Conservation (phyloP, 1,140 invertebrate species). For the Ostrea denselamellosa region DNA sequence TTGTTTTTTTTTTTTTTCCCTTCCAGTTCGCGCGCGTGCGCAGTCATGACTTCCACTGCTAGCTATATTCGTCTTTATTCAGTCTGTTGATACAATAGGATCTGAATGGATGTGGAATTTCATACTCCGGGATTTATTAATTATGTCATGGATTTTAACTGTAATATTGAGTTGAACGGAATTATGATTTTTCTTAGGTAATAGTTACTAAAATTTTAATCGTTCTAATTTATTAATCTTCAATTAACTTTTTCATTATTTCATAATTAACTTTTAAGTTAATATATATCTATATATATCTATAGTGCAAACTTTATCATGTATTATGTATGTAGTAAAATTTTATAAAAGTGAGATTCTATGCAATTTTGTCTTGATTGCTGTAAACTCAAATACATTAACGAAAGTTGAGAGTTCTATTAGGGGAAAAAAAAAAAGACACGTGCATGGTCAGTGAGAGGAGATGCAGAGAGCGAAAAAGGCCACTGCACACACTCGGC, state of each 20-base stretch:
- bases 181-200: conserved; percentile 28
- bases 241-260: background rate
- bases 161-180: conserved; percentile 12
- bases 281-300: background rate
- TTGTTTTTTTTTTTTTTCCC: too few species aligned
- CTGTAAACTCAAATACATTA: background rate
- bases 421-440: background rate
- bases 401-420: background rate
- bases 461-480: background rate
- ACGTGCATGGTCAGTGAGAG: background rate
- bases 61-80: too few species aligned
- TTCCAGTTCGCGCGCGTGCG: background rate
- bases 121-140: background rate
- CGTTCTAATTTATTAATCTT: too few species aligned
- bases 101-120: background rate
- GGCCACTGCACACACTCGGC: background rate
- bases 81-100: background rate
- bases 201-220: background rate
- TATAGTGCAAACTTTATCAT: background rate
- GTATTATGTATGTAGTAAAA: background rate
- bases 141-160: conserved; percentile 22
- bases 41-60: background rate
- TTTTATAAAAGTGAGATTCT: background rate
- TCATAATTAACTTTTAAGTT: background rate
- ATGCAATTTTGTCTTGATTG: background rate